These are phyloP conservation scores for Eudemis profundana DNA, from an alignment of 2,888 invertebrate species.

Conservation along the genomic window DNA sequence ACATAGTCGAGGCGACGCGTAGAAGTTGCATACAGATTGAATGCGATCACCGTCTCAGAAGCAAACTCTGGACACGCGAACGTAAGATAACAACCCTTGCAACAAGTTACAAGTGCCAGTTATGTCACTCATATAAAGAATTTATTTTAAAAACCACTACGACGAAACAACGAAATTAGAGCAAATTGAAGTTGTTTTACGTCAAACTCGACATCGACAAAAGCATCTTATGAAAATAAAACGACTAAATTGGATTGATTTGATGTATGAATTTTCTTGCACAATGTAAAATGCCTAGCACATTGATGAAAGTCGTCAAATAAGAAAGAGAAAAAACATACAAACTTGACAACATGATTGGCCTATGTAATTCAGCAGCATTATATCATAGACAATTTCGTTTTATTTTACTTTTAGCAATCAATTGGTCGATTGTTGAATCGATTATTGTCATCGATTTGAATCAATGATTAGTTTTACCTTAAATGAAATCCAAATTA, in stretches of 20 bases:
- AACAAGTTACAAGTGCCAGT: constrained; percentile 64
- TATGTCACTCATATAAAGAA: constrained; percentile 77
- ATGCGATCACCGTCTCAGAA: constrained; percentile 74
- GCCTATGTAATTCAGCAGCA: constrained; percentile 46
- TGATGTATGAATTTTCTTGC: neutral
- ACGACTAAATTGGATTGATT: constrained; percentile 41
- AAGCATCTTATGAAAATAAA: constrained; percentile 69
- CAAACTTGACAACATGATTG: constrained; percentile 45
- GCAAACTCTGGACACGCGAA: constrained; percentile 66
- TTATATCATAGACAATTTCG: constrained; percentile 59
- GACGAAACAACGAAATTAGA: constrained; percentile 70
- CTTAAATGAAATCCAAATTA: too few relatives aligned
- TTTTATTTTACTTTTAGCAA: constrained; percentile 6
- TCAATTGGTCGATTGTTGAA: neutral
- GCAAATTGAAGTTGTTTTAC: constrained; percentile 77
- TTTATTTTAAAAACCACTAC: constrained; percentile 64
- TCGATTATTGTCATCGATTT: constrained; percentile 1
- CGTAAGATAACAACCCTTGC: constrained; percentile 58
- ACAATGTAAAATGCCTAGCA: constrained; percentile 49
- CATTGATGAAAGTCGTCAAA: constrained; percentile 16
- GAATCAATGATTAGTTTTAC: too few relatives aligned
- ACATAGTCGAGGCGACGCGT: constrained; percentile 86
- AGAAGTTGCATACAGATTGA: constrained; percentile 84
- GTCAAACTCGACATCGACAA: constrained; percentile 72
- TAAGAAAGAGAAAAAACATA: constrained; percentile 57